phyloP scores from a whole-genome alignment of 2,113 vertebrate species.

The Fregetta grallaria region DNA sequence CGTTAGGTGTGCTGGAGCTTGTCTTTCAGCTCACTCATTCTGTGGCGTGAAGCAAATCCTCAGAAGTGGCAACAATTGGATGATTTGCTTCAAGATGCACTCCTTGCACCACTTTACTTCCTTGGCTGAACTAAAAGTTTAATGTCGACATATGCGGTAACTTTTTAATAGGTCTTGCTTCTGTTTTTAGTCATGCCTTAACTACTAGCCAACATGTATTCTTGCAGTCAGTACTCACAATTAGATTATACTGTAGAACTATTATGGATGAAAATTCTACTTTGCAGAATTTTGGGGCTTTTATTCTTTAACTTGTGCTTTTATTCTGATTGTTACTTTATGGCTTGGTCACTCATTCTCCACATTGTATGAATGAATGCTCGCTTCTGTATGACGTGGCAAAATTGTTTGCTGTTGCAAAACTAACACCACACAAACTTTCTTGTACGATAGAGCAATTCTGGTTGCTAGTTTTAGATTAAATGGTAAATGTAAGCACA shows the following conservation, averaged over 20 bases:
- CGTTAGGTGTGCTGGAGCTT: neutral
- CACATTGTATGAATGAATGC: neutral
- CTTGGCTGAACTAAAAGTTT: neutral
- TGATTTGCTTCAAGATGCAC: neutral
- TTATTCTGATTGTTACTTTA: neutral
- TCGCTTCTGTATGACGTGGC: neutral
- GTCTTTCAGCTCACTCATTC: neutral
- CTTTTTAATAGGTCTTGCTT: neutral
- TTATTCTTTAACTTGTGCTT: neutral
- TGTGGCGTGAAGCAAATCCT: neutral
- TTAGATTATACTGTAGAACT: neutral
- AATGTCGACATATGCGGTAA: accelerated
- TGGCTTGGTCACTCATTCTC: neutral
- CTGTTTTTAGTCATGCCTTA: neutral
- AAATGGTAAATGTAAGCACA: neutral
- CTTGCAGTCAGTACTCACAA: neutral
- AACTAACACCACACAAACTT: neutral
- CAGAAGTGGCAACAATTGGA: neutral
- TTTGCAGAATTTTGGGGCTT: neutral
- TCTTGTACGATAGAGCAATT: neutral
- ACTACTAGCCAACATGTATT: neutral
- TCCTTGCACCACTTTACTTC: neutral
- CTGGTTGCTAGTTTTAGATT: neutral
- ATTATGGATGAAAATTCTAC: neutral
- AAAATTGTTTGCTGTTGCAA: neutral